Percentiles rank a stretch among this genome's conserved stretches.
Conservation (phyloP, 2,888 invertebrate species). For the Metacarcinus magister region DNA sequence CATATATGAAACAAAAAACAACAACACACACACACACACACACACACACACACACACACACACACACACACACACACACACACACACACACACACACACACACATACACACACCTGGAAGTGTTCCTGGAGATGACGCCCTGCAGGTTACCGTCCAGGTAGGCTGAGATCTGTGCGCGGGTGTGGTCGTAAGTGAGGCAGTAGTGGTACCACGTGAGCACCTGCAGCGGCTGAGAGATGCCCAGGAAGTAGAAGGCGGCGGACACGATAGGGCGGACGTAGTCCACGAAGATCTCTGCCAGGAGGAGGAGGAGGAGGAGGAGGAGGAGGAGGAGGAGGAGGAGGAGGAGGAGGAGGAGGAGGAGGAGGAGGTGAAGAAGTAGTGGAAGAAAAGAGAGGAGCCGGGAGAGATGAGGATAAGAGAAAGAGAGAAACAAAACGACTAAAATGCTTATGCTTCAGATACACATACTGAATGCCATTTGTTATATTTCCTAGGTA, state of each 20-base stretch:
- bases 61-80: conserved; percentile 4
- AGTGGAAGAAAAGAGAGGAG: neutral
- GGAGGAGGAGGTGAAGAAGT: neutral
- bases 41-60: conserved; percentile 2
- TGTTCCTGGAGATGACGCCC: conserved; percentile 75
- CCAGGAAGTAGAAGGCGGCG: conserved; percentile 76
- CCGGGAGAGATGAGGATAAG: neutral
- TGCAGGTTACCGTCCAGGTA: conserved; percentile 76
- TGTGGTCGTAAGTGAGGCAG: conserved; percentile 78
- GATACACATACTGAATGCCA: neutral
- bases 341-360: conserved; percentile 21
- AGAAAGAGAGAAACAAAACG: neutral
- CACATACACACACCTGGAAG: conserved; percentile 52
- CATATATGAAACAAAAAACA: neutral
- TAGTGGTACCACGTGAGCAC: conserved; percentile 77
- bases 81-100: neutral
- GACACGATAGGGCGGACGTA: conserved; percentile 75
- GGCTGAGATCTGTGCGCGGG: conserved; percentile 67
- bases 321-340: neutral
- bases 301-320: neutral
- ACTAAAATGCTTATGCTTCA: neutral
- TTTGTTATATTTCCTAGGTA: neutral
- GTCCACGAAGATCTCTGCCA: conserved; percentile 73
- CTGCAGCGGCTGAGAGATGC: conserved; percentile 75
- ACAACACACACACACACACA: neutral